Percentiles rank a stretch among this genome's conserved stretches.
phyloP scores from a whole-genome alignment of 2,113 vertebrate genomes.

The Myotis brandtii region DNA sequence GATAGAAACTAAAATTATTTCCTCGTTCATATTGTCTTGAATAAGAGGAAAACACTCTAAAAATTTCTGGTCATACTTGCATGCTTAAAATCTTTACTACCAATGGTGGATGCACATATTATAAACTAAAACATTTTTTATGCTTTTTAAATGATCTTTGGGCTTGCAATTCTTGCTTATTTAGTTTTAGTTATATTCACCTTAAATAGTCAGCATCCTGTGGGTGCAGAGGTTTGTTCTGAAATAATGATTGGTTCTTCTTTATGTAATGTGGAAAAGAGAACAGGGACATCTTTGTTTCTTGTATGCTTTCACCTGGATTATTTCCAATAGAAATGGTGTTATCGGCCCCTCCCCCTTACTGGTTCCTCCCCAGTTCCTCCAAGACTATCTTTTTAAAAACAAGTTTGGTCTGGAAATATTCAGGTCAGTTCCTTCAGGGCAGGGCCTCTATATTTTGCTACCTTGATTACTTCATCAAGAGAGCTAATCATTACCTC shows the following conservation, averaged over 20 bases:
- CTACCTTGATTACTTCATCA: conserved; percentile 55
- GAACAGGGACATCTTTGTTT: neutral
- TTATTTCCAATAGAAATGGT: neutral
- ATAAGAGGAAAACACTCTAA: neutral
- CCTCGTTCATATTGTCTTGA: conserved; percentile 3
- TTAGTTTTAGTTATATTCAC: neutral
- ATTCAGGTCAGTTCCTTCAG: conserved; percentile 62
- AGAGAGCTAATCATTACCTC: conserved; percentile 57
- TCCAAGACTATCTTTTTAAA: conserved; percentile 45
- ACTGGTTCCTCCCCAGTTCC: neutral
- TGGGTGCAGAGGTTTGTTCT: neutral
- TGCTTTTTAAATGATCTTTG: neutral
- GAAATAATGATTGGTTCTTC: neutral
- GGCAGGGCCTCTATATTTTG: conserved; percentile 30
- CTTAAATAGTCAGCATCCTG: neutral
- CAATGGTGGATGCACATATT: neutral
- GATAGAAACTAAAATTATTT: conserved; percentile 28
- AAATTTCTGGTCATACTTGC: conserved; percentile 22
- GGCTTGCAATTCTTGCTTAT: conserved; percentile 24
- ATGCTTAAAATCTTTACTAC: conserved; percentile 46
- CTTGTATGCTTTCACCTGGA: conserved; percentile 6
- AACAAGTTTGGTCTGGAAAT: conserved; percentile 47
- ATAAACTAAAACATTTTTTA: neutral
- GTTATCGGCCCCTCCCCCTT: neutral
- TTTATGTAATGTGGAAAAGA: conserved; percentile 30